Percentiles rank a stretch among this genome's conserved stretches.
Conservation (phyloP, 2,113 vertebrate genomes). For the Oreochromis spilurus region DNA sequence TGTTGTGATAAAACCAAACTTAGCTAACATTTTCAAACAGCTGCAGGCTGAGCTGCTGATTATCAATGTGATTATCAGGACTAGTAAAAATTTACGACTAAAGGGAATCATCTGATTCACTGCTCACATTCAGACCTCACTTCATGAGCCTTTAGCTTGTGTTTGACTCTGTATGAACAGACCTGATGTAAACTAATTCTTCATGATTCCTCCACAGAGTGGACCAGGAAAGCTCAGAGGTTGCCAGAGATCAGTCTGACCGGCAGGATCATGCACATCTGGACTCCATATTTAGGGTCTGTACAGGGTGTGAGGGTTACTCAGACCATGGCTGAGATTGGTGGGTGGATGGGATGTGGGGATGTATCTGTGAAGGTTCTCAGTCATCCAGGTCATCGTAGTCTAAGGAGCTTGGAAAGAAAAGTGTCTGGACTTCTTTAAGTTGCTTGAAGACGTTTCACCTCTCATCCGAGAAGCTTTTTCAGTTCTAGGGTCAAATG, state of each 20-base stretch:
- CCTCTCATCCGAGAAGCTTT: not conserved
- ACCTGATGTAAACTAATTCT: not conserved
- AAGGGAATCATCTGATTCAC: not conserved
- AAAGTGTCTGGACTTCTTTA: not conserved
- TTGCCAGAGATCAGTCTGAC: not conserved
- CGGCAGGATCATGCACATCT: not conserved
- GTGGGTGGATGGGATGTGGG: not conserved
- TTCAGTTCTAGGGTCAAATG: not conserved
- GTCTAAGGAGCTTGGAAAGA: not conserved
- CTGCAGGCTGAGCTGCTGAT: not conserved
- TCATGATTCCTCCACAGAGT: not conserved
- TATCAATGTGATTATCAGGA: not conserved
- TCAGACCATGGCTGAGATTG: not conserved
- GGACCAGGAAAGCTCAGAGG: not conserved
- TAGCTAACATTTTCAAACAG: not conserved
- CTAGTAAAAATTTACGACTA: not conserved
- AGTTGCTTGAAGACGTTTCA: not conserved
- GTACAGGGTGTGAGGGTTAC: not conserved
- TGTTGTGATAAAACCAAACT: not conserved
- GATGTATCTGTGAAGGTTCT: not conserved
- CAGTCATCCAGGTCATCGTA: rapidly evolving
- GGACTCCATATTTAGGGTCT: not conserved
- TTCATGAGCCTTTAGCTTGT: not conserved
- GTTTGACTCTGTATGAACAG: not conserved
- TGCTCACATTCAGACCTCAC: not conserved